Percentiles rank a stretch among this genome's conserved stretches.
These are phyloP conservation scores for Hypomecis punctinalis DNA, from an alignment of 2,888 invertebrate genomes.

Conservation along the genomic window DNA sequence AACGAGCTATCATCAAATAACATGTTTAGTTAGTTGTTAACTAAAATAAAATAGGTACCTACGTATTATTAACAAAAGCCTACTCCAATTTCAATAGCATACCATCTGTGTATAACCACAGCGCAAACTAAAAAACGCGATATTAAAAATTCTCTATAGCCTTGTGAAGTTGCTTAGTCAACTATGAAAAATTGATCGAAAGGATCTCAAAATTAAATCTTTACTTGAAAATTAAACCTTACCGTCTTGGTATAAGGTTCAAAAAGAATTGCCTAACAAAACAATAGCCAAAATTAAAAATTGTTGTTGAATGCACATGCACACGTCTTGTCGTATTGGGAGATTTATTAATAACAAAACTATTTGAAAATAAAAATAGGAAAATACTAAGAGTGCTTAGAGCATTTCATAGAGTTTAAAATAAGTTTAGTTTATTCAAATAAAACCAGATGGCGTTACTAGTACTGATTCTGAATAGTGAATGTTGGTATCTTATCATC, in stretches of 20 bases:
- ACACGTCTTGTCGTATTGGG: constrained; percentile 40
- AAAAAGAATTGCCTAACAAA: constrained; percentile 22
- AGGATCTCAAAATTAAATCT: constrained; percentile 10
- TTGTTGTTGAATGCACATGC: constrained; percentile 64
- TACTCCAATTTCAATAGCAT: not conserved
- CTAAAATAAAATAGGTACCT: too few relatives aligned
- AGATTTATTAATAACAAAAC: too few relatives aligned
- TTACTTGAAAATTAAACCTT: constrained; percentile 43
- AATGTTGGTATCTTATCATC: too few relatives aligned
- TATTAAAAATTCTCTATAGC: constrained; percentile 48
- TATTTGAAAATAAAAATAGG: too few relatives aligned
- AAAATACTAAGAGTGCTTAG: too few relatives aligned
- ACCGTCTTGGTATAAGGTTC: constrained; percentile 36
- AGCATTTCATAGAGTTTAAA: too few relatives aligned
- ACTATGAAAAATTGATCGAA: constrained; percentile 28
- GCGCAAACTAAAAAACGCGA: constrained; percentile 8
- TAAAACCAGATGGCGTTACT: too few relatives aligned
- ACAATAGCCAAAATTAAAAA: constrained; percentile 57
- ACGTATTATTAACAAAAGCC: too few relatives aligned
- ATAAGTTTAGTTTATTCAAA: too few relatives aligned
- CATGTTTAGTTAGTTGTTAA: too few relatives aligned
- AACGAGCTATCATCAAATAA: too few relatives aligned
- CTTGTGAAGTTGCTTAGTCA: constrained; percentile 50
- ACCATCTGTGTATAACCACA: not conserved
- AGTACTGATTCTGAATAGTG: too few relatives aligned